Conservation (phyloP, 2,888 invertebrate genomes). For the Cerastis rubricosa region DNA sequence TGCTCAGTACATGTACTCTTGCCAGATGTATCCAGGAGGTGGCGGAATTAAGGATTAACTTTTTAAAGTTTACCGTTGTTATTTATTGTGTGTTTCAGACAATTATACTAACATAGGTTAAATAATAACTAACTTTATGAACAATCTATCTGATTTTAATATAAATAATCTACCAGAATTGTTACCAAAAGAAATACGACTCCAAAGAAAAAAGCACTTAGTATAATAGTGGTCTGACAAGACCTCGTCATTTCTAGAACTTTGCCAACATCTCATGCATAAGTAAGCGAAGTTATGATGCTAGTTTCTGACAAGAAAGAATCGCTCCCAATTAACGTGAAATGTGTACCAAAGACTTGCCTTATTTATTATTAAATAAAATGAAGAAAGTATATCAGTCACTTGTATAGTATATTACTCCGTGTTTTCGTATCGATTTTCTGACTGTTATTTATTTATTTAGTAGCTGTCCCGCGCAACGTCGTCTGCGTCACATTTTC, state of each 20-base stretch:
- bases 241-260: conserved; percentile 15
- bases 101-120: too few relatives aligned
- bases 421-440: not conserved
- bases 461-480: too few relatives aligned
- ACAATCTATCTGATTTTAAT: too few relatives aligned
- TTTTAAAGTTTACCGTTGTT: too few relatives aligned
- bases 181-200: not conserved
- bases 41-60: too few relatives aligned
- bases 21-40: too few relatives aligned
- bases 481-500: too few relatives aligned
- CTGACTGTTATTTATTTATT: not conserved
- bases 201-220: conserved; percentile 1
- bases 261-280: conserved; percentile 40
- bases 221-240: conserved; percentile 3
- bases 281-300: conserved; percentile 31
- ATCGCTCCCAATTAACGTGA: conserved; percentile 22
- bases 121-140: too few relatives aligned
- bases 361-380: conserved; percentile 17
- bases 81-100: too few relatives aligned
- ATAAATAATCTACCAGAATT: not conserved
- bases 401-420: not conserved
- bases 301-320: conserved; percentile 31
- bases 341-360: conserved; percentile 14
- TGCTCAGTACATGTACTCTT: too few relatives aligned
- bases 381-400: conserved; percentile 1